phyloP scores from a whole-genome alignment of 2,888 invertebrate species.

The Tyria jacobaeae region DNA sequence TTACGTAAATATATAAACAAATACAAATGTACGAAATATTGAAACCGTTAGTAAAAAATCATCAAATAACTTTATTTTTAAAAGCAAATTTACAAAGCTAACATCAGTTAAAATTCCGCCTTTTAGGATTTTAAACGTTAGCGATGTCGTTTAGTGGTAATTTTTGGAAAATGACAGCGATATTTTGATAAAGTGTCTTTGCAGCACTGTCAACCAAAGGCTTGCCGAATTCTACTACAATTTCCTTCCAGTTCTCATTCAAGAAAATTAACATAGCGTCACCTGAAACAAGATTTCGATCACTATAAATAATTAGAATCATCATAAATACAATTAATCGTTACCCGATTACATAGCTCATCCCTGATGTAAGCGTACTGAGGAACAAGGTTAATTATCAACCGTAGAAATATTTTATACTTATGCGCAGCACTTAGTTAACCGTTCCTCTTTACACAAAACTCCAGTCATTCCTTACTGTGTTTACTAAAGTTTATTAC shows the following conservation, averaged over 20 bases:
- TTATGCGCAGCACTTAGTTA: too few species aligned
- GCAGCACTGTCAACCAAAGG: conserved; percentile 66
- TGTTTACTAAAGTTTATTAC: too few species aligned
- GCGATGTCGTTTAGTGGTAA: conserved; percentile 67
- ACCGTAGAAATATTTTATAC: too few species aligned
- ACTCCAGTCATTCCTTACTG: too few species aligned
- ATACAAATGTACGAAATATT: background rate
- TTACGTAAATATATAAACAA: background rate
- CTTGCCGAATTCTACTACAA: conserved; percentile 68
- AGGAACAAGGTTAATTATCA: too few species aligned
- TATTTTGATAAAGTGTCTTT: conserved; percentile 61
- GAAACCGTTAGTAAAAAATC: background rate
- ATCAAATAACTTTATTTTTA: background rate
- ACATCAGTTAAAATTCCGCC: background rate
- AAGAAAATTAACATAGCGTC: conserved; percentile 66
- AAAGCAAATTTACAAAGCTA: background rate
- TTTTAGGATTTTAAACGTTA: conserved; percentile 28
- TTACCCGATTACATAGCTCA: too few species aligned
- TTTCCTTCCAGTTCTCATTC: conserved; percentile 74
- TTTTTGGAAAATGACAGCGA: conserved; percentile 56
- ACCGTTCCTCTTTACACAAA: too few species aligned
- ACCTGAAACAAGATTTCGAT: conserved; percentile 56
- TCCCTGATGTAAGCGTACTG: too few species aligned
- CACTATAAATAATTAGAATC: background rate
- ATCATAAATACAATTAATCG: too few species aligned